Evolutionary conservation across 1,140 invertebrate genomes (phyloP).

Genomic region (Laupala kohalensis): DNA sequence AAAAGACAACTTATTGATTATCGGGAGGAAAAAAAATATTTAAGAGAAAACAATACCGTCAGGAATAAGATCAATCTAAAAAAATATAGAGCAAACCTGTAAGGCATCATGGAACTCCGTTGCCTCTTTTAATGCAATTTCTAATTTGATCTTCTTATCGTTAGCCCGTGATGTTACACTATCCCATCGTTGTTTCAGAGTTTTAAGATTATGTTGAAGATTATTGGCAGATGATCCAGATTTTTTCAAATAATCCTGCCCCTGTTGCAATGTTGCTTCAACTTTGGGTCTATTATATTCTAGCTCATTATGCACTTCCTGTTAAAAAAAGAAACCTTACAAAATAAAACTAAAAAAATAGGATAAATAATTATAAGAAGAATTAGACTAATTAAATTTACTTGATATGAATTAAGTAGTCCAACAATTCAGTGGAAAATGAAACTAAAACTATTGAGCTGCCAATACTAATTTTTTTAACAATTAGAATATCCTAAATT

Average conservation of each 20-base stretch:
- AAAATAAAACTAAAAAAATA: no score
- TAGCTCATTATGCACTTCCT: constrained; percentile 81
- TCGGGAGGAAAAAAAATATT: no score
- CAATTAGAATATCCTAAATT: no score
- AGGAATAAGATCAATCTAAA: no score
- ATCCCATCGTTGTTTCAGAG: constrained; percentile 86
- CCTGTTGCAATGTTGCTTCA: constrained; percentile 76
- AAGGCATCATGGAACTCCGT: constrained; percentile 90
- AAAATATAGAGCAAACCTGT: constrained; percentile 31
- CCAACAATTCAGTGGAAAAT: no score
- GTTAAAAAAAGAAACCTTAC: no score
- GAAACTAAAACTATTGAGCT: no score
- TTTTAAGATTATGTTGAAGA: constrained; percentile 76
- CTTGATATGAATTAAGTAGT: no score
- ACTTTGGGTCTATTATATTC: constrained; percentile 83
- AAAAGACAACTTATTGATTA: neutral
- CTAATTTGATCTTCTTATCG: constrained; percentile 95
- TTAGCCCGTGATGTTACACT: constrained; percentile 74
- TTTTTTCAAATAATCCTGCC: constrained; percentile 75
- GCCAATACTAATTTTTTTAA: no score
- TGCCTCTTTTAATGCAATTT: constrained; percentile 92
- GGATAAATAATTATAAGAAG: no score
- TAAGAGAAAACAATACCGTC: no score
- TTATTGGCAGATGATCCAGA: constrained; percentile 58
- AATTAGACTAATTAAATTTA: no score